Evolutionary conservation across 2,888 invertebrate genomes (phyloP).

Genomic region (Silvanus unidentatus): DNA sequence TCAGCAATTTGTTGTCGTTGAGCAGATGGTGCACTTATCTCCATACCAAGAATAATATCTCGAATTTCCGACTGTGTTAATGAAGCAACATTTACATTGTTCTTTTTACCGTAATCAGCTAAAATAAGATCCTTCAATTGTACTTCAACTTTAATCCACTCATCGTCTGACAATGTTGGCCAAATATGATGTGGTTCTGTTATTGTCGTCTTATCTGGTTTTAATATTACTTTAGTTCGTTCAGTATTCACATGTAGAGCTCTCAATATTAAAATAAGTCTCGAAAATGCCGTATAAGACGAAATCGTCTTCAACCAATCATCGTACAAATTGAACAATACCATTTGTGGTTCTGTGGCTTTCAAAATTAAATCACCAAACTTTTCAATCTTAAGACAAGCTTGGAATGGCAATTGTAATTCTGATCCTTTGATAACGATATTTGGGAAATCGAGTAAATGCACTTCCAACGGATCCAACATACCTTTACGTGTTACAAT

Average conservation of each 20-base stretch:
- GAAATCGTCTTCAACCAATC: slow-evolving; percentile 99
- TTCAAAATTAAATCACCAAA: slow-evolving; percentile 98
- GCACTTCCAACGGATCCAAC: slow-evolving; percentile 99
- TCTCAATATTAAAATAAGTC: slow-evolving; percentile 91
- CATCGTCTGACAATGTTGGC: slow-evolving; percentile 95
- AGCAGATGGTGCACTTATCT: slow-evolving; percentile 98
- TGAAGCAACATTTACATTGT: slow-evolving; percentile 98
- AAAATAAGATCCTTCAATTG: slow-evolving; percentile 96
- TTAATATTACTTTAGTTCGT: slow-evolving; percentile 94
- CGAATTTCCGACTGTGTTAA: slow-evolving; percentile 98
- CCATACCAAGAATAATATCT: slow-evolving; percentile 99
- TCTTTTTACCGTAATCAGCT: slow-evolving; percentile 99
- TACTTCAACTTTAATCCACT: slow-evolving; percentile 99
- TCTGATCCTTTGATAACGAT: slow-evolving; percentile 99
- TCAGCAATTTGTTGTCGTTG: slow-evolving; percentile 99
- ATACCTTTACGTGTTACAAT: slow-evolving; percentile 99
- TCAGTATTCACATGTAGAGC: slow-evolving; percentile 99
- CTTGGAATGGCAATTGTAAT: slow-evolving; percentile 97
- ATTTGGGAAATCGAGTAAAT: slow-evolving; percentile 99
- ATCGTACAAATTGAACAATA: slow-evolving; percentile 97
- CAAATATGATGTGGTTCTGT: slow-evolving; percentile 99
- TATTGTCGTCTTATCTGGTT: slow-evolving; percentile 98
- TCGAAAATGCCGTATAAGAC: slow-evolving; percentile 97
- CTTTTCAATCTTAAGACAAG: slow-evolving; percentile 97
- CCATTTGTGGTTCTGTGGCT: slow-evolving; percentile 99